These are phyloP conservation scores for Amaurobius ferox DNA, from an alignment of 2,888 invertebrate species.

Conservation along the genomic window DNA sequence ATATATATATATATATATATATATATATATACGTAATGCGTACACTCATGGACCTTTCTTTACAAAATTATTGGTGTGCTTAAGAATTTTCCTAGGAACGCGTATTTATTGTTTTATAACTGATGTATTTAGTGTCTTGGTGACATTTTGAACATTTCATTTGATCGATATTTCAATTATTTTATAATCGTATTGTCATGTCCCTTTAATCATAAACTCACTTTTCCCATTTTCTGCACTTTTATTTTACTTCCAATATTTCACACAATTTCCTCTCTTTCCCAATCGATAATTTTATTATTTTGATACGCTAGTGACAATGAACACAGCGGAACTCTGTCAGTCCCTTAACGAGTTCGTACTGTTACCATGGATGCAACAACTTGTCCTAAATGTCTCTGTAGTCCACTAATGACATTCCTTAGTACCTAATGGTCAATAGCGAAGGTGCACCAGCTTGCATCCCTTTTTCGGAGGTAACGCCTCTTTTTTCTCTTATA, in stretches of 20 bases:
- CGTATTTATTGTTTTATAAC: too few relatives aligned
- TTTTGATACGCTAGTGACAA: slow-evolving; percentile 44
- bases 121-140: too few relatives aligned
- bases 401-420: slow-evolving; percentile 49
- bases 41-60: too few relatives aligned
- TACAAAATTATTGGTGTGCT: too few relatives aligned
- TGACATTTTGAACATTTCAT: too few relatives aligned
- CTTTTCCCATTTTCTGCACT: not conserved
- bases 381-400: slow-evolving; percentile 46
- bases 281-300: slow-evolving; percentile 32
- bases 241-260: too few relatives aligned
- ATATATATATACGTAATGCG: too few relatives aligned
- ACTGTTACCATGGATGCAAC: slow-evolving; percentile 26
- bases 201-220: slow-evolving; percentile 1
- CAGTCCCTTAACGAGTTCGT: slow-evolving; percentile 42
- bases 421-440: slow-evolving; percentile 40
- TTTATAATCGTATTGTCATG: too few relatives aligned
- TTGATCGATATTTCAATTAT: too few relatives aligned
- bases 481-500: slow-evolving; percentile 1
- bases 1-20: too few relatives aligned
- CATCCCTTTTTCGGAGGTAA: not conserved
- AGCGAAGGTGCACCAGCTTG: not conserved
- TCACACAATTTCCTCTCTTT: not conserved
- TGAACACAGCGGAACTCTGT: slow-evolving; percentile 41
- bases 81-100: too few relatives aligned